Percentiles rank a stretch among this genome's conserved stretches.
These are phyloP conservation scores for Micrasema longulum DNA, from an alignment of 1,140 invertebrate species.

Conservation along the genomic window DNA sequence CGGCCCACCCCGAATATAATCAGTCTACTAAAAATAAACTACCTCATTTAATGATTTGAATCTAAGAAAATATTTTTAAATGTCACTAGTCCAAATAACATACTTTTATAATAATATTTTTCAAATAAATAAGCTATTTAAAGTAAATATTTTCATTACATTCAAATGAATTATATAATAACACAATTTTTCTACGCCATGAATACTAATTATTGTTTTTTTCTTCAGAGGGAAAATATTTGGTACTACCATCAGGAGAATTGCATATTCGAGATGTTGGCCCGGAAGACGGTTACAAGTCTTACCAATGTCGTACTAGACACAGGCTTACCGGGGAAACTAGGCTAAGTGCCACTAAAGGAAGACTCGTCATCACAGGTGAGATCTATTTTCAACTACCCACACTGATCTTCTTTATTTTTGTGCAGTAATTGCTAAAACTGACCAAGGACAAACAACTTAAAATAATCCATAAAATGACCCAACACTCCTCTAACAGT, in stretches of 20 bases:
- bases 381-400: slow-evolving; percentile 68
- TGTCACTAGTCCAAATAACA: no score
- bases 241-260: slow-evolving; percentile 92
- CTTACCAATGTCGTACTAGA: slow-evolving; percentile 93
- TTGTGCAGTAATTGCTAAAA: slow-evolving; percentile 14
- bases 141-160: no score
- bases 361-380: slow-evolving; percentile 95
- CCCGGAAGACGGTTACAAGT: slow-evolving; percentile 93
- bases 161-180: background rate
- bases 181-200: background rate
- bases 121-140: no score
- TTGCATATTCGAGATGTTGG: slow-evolving; percentile 93
- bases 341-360: slow-evolving; percentile 91
- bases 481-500: no score
- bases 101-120: no score
- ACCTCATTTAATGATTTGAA: no score
- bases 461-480: no score
- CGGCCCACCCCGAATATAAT: no score
- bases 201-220: slow-evolving; percentile 7
- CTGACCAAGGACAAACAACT: no score
- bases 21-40: no score
- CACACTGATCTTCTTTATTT: slow-evolving; percentile 4
- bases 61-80: no score
- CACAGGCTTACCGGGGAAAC: slow-evolving; percentile 94
- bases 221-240: slow-evolving; percentile 88